These are phyloP conservation scores for Parus major DNA, from an alignment of 2,113 vertebrate genomes.

Conservation along the genomic window DNA sequence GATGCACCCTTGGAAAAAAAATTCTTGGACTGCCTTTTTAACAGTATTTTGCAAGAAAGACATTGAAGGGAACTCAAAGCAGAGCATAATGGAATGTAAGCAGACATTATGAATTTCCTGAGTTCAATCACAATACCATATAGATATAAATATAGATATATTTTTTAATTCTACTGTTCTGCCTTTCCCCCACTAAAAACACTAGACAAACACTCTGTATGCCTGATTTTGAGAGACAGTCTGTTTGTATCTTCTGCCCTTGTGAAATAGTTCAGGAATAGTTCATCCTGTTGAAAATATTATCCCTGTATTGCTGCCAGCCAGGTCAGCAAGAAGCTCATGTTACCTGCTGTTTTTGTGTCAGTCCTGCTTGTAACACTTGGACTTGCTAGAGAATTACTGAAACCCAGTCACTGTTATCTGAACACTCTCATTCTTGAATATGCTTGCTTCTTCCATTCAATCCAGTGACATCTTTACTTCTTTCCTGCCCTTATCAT, in stretches of 20 bases:
- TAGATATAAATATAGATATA: background rate
- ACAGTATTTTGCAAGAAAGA: background rate
- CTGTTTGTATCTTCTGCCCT: background rate
- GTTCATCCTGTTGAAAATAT: conserved; percentile 42
- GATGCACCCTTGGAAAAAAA: background rate
- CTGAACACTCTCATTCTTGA: background rate
- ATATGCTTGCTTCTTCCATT: background rate
- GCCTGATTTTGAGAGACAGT: background rate
- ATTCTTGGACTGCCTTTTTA: background rate
- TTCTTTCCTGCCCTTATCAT: background rate
- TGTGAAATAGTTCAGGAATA: background rate
- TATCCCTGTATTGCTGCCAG: background rate
- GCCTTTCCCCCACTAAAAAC: background rate
- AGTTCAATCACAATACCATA: background rate
- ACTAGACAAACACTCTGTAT: background rate
- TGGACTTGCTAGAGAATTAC: background rate
- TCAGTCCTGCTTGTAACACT: background rate
- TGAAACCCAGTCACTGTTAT: background rate
- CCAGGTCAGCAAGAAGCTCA: background rate
- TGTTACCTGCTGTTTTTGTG: background rate
- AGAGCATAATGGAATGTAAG: background rate
- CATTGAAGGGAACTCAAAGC: background rate
- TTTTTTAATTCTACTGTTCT: background rate
- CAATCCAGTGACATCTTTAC: background rate
- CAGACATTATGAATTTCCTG: background rate